A percentile compares a stretch with the other conserved stretches of the same genome.
These are phyloP conservation scores for Megathymus violae DNA, from an alignment of 1,140 invertebrate species.

Conservation along the genomic window DNA sequence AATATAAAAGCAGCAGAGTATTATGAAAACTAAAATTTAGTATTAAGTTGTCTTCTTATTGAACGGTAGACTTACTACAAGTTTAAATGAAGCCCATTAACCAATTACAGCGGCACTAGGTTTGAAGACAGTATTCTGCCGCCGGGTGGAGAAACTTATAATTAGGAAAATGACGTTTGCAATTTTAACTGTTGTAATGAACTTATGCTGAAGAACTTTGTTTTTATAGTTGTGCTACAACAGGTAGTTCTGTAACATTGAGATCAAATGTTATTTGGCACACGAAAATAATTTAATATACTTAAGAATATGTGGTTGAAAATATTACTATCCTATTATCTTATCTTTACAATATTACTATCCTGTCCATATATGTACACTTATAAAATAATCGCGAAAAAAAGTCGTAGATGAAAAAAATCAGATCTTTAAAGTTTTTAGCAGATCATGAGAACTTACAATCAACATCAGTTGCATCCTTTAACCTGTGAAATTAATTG, in stretches of 20 bases:
- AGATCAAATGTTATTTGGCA: neutral
- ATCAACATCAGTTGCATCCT: too few species aligned
- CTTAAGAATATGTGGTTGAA: neutral
- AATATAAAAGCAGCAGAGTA: too few species aligned
- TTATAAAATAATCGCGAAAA: too few species aligned
- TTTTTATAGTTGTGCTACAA: neutral
- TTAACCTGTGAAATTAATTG: too few species aligned
- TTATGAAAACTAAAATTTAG: neutral
- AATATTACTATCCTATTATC: too few species aligned
- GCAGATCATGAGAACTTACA: too few species aligned
- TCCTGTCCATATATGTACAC: too few species aligned
- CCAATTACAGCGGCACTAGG: constrained; percentile 5
- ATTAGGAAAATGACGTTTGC: constrained; percentile 4
- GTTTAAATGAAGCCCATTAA: neutral
- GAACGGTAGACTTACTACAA: neutral
- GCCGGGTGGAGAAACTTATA: constrained; percentile 7
- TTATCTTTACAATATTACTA: too few species aligned
- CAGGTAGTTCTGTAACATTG: neutral
- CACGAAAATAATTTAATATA: neutral
- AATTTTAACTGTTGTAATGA: constrained; percentile 13
- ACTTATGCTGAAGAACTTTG: constrained; percentile 5
- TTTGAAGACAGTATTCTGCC: neutral
- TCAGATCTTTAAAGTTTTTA: too few species aligned
- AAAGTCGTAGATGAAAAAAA: too few species aligned
- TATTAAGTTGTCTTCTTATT: neutral